Conservation (phyloP, 2,113 vertebrate genomes). For the Copsychus sechellarum region DNA sequence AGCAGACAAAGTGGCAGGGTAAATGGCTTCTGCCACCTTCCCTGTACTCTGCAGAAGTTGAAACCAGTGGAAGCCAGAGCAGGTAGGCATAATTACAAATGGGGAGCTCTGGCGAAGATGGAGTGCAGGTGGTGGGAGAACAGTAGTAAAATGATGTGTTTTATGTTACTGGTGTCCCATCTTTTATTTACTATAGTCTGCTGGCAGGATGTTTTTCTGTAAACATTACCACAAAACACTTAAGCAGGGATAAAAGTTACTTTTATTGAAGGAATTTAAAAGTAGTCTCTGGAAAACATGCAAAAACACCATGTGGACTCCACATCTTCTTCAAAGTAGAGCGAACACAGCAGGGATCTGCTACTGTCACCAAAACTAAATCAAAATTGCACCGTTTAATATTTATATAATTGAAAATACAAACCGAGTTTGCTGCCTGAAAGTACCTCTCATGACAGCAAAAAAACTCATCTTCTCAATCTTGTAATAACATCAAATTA, state of each 20-base stretch:
- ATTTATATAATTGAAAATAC: slow-evolving; percentile 65
- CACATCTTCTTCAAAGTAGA: slow-evolving; percentile 62
- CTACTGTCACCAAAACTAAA: slow-evolving; percentile 53
- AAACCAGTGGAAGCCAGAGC: neutral
- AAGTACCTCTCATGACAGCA: slow-evolving; percentile 40
- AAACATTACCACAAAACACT: slow-evolving; percentile 62
- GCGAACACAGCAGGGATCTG: slow-evolving; percentile 35
- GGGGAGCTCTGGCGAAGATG: neutral
- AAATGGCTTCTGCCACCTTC: neutral
- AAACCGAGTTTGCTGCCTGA: slow-evolving; percentile 44
- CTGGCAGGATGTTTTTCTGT: slow-evolving; percentile 62
- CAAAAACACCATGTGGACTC: slow-evolving; percentile 49
- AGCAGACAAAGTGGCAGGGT: neutral
- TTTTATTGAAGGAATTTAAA: slow-evolving; percentile 70
- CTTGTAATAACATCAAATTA: slow-evolving; percentile 38
- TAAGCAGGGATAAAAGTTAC: slow-evolving; percentile 49
- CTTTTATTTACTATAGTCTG: slow-evolving; percentile 51
- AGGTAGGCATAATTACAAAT: neutral
- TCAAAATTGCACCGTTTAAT: slow-evolving; percentile 51
- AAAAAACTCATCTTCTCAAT: slow-evolving; percentile 32
- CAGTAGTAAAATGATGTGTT: slow-evolving; percentile 22
- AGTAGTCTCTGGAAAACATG: slow-evolving; percentile 60
- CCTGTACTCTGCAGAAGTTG: neutral
- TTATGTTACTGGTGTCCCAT: slow-evolving; percentile 14
- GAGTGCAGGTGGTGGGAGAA: slow-evolving; percentile 1